Percentiles rank a stretch among this genome's conserved stretches.
These are phyloP conservation scores for Trichosurus vulpecula DNA, from an alignment of 2,797 vertebrate genomes.

Conservation along the genomic window DNA sequence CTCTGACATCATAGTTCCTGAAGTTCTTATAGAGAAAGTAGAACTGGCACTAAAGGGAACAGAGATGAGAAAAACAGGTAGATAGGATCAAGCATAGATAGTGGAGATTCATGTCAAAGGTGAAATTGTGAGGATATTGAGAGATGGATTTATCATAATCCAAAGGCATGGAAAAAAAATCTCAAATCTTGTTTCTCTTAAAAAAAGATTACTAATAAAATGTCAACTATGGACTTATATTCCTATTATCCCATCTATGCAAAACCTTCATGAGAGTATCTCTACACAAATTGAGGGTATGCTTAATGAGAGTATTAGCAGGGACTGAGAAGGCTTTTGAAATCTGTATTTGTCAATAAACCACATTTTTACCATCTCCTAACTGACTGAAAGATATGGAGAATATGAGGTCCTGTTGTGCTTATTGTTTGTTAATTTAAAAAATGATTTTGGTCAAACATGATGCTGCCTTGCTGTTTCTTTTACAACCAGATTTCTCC, in stretches of 20 bases:
- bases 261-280: background rate
- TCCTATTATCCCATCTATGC: background rate
- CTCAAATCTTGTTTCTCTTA: background rate
- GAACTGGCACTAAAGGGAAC: background rate
- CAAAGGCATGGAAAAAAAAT: background rate
- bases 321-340: background rate
- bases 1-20: background rate
- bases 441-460: background rate
- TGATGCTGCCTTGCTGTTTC: background rate
- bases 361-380: background rate
- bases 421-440: background rate
- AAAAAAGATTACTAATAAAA: background rate
- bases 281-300: background rate
- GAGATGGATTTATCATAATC: background rate
- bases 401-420: background rate
- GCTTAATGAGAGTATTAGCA: background rate
- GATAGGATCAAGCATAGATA: background rate
- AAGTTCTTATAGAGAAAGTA: background rate
- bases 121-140: background rate
- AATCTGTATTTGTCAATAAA: background rate
- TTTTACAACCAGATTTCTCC: background rate
- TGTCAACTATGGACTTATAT: background rate
- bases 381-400: background rate
- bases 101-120: background rate
- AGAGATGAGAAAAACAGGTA: background rate